Conservation (phyloP, 2,113 vertebrate species). For the Acanthochromis polyacanthus region DNA sequence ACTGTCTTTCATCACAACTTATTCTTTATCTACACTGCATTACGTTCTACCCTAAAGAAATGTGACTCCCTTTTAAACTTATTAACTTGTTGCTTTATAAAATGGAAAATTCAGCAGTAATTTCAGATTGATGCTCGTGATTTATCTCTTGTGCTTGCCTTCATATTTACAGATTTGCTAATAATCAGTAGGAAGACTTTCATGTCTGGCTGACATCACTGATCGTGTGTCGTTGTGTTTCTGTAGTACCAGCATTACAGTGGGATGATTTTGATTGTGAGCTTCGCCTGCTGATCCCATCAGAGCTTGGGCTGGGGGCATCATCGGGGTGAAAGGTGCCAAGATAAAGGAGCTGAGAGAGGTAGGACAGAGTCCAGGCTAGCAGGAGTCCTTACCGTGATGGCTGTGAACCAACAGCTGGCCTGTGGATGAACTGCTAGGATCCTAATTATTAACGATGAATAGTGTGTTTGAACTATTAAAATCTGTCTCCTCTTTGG, state of each 20-base stretch:
- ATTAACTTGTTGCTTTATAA: too few species aligned
- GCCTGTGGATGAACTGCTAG: neutral
- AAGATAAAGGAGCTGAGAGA: constrained; percentile 99
- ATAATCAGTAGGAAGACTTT: neutral
- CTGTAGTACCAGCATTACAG: constrained; percentile 98
- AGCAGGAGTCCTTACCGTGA: neutral
- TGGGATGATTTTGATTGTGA: constrained; percentile 98
- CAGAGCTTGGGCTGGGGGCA: constrained; percentile 97
- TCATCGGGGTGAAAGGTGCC: constrained; percentile 98
- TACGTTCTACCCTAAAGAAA: too few species aligned
- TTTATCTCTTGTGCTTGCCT: too few species aligned
- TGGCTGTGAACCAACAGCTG: constrained; percentile 2
- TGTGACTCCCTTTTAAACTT: too few species aligned
- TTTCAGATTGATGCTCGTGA: too few species aligned
- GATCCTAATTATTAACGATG: neutral
- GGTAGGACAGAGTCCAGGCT: constrained; percentile 77
- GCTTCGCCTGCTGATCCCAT: constrained; percentile 95
- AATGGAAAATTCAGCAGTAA: too few species aligned
- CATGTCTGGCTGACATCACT: neutral
- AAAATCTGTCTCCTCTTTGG: neutral
- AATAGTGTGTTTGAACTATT: neutral
- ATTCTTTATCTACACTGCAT: too few species aligned
- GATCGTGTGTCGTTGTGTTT: constrained; percentile 29
- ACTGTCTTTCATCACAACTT: too few species aligned
- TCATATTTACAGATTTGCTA: neutral